Percentiles rank a stretch among this genome's conserved stretches.
These are phyloP conservation scores for Garra rufa DNA, from an alignment of 2,113 vertebrate genomes.

Conservation along the genomic window DNA sequence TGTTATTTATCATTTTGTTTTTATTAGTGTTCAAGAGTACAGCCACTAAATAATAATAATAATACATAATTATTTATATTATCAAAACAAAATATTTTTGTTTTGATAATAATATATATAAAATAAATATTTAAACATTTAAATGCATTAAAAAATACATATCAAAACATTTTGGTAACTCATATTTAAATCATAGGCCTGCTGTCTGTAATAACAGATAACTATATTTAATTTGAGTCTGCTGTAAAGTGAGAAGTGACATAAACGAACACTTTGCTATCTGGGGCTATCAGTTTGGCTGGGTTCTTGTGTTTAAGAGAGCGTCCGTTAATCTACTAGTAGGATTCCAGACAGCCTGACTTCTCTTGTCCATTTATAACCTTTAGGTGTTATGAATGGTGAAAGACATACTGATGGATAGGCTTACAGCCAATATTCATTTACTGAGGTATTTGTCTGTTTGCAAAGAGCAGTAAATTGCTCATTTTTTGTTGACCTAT, in stretches of 20 bases:
- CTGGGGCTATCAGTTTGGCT: constrained; percentile 48
- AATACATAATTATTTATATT: no score
- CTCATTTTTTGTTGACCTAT: neutral
- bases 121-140: no score
- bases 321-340: constrained; percentile 62
- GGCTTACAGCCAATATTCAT: neutral
- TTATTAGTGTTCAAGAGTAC: neutral
- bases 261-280: constrained; percentile 52
- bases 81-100: no score
- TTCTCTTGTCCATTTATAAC: constrained; percentile 57
- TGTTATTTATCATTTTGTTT: neutral
- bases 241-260: constrained; percentile 47
- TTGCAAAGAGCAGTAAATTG: neutral
- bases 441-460: neutral
- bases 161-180: neutral
- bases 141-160: neutral
- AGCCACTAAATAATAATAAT: neutral
- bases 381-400: constrained; percentile 39
- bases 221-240: constrained; percentile 60
- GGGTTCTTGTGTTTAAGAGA: constrained; percentile 42
- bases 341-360: constrained; percentile 62
- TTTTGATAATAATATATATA: no score
- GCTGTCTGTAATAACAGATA: constrained; percentile 48
- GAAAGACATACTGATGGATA: neutral
- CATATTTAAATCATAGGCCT: neutral